Evolutionary conservation across 2,888 invertebrate genomes (phyloP).

Genomic region (Melitaea athalia): DNA sequence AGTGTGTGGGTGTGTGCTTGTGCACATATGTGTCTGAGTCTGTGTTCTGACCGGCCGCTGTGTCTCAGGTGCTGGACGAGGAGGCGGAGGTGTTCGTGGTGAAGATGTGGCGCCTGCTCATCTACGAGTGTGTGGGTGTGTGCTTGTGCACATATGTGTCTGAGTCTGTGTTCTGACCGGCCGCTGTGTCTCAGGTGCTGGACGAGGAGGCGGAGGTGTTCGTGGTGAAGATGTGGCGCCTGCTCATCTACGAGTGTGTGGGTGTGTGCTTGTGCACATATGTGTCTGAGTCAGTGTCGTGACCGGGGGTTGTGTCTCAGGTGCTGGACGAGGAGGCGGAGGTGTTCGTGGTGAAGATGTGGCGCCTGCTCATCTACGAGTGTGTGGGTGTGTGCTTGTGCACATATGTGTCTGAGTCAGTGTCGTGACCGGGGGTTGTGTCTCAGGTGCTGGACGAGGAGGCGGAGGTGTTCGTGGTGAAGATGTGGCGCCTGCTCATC

Average conservation of each 20-base stretch:
- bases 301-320: not conserved
- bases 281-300: too few species aligned
- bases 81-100: conserved; percentile 99
- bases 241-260: conserved; percentile 99
- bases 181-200: conserved; percentile 76
- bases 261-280: too few species aligned
- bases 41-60: not conserved
- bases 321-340: conserved; percentile 99
- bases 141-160: too few species aligned
- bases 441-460: conserved; percentile 94
- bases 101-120: conserved; percentile 99
- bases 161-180: too few species aligned
- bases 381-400: too few species aligned
- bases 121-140: too few species aligned
- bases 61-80: conserved; percentile 90
- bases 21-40: too few species aligned
- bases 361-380: conserved; percentile 99
- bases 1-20: too few species aligned
- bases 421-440: not conserved
- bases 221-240: conserved; percentile 99
- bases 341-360: conserved; percentile 99
- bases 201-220: conserved; percentile 99
- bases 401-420: too few species aligned
- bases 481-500: conserved; percentile 99
- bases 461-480: conserved; percentile 99